Evolutionary conservation across 2,888 invertebrate species (phyloP).

Genomic region (Ypsolopha sequella): DNA sequence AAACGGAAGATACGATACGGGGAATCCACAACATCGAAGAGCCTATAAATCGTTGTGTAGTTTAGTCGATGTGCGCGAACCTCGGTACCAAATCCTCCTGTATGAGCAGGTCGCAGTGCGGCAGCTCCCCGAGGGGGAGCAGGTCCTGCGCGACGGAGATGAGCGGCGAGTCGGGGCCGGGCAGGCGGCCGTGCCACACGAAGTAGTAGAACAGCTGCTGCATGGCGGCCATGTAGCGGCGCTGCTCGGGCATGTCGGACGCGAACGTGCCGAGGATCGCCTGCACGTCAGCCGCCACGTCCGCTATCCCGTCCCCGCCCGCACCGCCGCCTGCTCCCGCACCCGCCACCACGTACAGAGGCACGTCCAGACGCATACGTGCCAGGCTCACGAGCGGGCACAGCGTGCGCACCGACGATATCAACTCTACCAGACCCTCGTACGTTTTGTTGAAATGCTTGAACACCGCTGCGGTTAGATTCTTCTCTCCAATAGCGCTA

Average conservation of each 20-base stretch:
- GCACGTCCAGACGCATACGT: conserved; percentile 72
- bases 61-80: conserved; percentile 82
- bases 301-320: conserved; percentile 49
- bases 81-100: conserved; percentile 79
- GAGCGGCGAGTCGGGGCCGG: conserved; percentile 72
- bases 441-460: conserved; percentile 77
- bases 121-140: conserved; percentile 73
- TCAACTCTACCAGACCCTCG: conserved; percentile 77
- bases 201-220: conserved; percentile 87
- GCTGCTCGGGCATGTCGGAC: conserved; percentile 78
- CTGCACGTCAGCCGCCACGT: conserved; percentile 76
- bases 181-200: conserved; percentile 80
- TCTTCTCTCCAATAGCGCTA: conserved; percentile 74
- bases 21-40: not conserved
- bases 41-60: not conserved
- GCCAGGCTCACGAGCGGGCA: conserved; percentile 82
- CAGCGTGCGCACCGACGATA: conserved; percentile 82
- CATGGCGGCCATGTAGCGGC: conserved; percentile 82
- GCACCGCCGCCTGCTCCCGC: conserved; percentile 64
- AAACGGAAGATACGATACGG: no score
- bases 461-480: conserved; percentile 74
- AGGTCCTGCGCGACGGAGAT: conserved; percentile 80
- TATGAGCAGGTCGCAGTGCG: conserved; percentile 84
- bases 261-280: conserved; percentile 85
- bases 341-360: conserved; percentile 82